Percentiles rank a stretch among this genome's conserved stretches.
phyloP scores from a whole-genome alignment of 2,797 vertebrate genomes.

The Xyrichtys novacula region DNA sequence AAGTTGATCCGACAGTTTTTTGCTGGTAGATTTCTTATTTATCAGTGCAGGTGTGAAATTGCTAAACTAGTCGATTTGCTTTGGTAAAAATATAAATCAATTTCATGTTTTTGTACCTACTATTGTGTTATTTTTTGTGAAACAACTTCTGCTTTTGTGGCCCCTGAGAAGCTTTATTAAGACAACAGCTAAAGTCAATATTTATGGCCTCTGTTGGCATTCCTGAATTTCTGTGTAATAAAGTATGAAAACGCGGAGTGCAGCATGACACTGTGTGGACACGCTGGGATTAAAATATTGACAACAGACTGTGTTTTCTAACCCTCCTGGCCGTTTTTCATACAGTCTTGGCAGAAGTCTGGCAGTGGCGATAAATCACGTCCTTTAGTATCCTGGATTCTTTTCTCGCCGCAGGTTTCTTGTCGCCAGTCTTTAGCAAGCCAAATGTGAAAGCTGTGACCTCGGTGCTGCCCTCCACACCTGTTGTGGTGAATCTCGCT shows the following conservation, averaged over 20 bases:
- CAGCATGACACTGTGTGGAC: slow-evolving; percentile 71
- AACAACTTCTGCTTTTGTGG: slow-evolving; percentile 2
- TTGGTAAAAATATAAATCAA: too few relatives aligned
- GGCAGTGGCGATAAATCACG: slow-evolving; percentile 85
- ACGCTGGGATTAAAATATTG: slow-evolving; percentile 77
- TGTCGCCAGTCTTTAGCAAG: slow-evolving; percentile 87
- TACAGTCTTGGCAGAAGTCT: slow-evolving; percentile 74
- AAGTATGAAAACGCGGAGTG: slow-evolving; percentile 56
- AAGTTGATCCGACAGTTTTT: too few relatives aligned
- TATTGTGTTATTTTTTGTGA: background rate
- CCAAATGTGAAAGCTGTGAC: slow-evolving; percentile 84
- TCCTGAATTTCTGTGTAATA: slow-evolving; percentile 57
- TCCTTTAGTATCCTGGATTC: slow-evolving; percentile 81
- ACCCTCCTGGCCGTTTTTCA: slow-evolving; percentile 76
- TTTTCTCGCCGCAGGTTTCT: slow-evolving; percentile 79
- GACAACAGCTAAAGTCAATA: slow-evolving; percentile 37
- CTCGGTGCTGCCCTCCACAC: slow-evolving; percentile 72
- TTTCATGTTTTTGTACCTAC: too few relatives aligned
- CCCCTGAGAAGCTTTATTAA: slow-evolving; percentile 7
- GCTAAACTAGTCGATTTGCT: too few relatives aligned
- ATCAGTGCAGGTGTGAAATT: too few relatives aligned
- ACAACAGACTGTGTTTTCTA: slow-evolving; percentile 75
- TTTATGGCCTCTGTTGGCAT: slow-evolving; percentile 55
- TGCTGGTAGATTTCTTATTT: too few relatives aligned
- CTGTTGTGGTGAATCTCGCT: slow-evolving; percentile 80